Evolutionary conservation across 2,888 invertebrate species (phyloP), one percentile per base, ranked within the genome.

Genomic region (Nemapogon koenigi): DNA sequence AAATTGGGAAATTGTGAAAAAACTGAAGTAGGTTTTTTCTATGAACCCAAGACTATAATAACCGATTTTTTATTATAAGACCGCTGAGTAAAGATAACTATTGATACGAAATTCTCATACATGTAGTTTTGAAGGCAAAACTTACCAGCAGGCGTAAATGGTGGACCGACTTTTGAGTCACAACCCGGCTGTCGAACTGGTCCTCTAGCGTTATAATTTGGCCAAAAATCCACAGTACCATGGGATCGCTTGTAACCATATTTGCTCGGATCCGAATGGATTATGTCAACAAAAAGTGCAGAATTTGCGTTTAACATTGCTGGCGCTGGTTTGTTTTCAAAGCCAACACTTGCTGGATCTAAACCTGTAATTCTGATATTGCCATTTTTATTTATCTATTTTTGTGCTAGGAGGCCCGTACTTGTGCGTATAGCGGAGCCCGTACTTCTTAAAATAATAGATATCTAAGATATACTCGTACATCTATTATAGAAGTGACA

Each of bases 181-280:
- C 76, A 76, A 1, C 76, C 75, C 7, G 76, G 75, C 45, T 76
- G 76, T 2, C 47, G 35, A 0, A 70, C 59, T 1, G 49, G 42
- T 0, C 67, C 66, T 8, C 22, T 29, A n/a, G 25, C 45, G 38
- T 46, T 60, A 40, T 49, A 72, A 48, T 76, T 76, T 1, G 75
- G 69, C 76, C 76, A 76, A 44, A 69, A 73, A 45, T 76, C 75
- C 1, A 72, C 64, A 2, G 63, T 58, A 0, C 73, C 75, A 4
- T 62, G 31, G 2, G 57, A 41, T 10, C 37, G 49, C 16, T 42
- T 59, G 33, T 48, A 58, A 1, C 76, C 76, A 40, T 66, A 75
- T 45, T 59, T 66, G 48, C 50, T 59, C 0, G 72, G 71, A 46
- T 76, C 76, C 0, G 71, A 56, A 43, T 76, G 75, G 10, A 75